These are phyloP conservation scores for Thunnus albacares DNA, from an alignment of 2,797 vertebrate species.

Conservation along the genomic window DNA sequence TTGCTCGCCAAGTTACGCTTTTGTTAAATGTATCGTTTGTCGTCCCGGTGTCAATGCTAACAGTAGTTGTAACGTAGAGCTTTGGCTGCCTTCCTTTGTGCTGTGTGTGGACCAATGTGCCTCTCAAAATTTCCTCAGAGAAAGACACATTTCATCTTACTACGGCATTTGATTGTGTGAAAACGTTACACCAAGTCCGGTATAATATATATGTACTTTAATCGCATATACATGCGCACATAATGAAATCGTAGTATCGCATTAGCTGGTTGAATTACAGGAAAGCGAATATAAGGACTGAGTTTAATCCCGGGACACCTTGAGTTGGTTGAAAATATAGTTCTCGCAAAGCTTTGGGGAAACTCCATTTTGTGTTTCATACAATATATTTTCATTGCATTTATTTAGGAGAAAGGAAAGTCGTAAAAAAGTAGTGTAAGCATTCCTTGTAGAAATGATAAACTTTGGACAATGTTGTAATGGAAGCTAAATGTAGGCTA, in stretches of 20 bases:
- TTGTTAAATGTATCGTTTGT: slow-evolving; percentile 24
- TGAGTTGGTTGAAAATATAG: slow-evolving; percentile 18
- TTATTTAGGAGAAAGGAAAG: neutral
- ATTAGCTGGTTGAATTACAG: neutral
- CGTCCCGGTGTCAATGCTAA: slow-evolving; percentile 61
- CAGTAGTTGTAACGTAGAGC: slow-evolving; percentile 48
- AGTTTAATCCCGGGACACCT: neutral
- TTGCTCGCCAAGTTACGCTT: neutral
- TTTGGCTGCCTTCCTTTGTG: slow-evolving; percentile 75
- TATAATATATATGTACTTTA: neutral
- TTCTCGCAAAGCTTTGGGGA: neutral
- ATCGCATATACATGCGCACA: neutral
- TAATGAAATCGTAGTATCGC: neutral
- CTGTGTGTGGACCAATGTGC: slow-evolving; percentile 34
- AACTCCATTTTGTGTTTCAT: neutral
- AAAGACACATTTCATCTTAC: neutral
- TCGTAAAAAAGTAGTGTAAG: too few species aligned
- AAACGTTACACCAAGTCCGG: neutral
- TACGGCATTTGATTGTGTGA: accelerated
- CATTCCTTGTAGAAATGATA: neutral
- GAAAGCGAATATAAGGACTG: neutral
- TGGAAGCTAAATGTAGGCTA: neutral
- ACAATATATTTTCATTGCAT: neutral
- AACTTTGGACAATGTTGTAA: slow-evolving; percentile 13
- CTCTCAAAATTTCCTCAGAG: slow-evolving; percentile 10